Evolutionary conservation across 2,888 invertebrate species (phyloP).

Genomic region (Clitarchus hookeri): DNA sequence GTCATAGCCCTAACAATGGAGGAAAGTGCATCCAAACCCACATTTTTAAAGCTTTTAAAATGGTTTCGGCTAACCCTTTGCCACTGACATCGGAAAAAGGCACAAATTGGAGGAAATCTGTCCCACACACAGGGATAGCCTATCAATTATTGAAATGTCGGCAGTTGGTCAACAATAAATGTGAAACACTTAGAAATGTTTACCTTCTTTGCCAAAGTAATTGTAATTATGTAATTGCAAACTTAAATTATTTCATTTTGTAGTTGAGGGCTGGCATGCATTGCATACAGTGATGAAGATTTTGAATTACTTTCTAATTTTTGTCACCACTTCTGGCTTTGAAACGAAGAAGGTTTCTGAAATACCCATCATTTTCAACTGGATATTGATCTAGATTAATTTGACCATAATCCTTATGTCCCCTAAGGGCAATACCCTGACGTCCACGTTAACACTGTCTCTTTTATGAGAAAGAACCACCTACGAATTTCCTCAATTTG

Average conservation of each 20-base stretch:
- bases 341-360: constrained; percentile 47
- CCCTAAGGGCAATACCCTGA: constrained; percentile 46
- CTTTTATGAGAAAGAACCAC: constrained; percentile 10
- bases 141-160: constrained; percentile 47
- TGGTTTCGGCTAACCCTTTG: constrained; percentile 40
- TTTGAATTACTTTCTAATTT: constrained; percentile 42
- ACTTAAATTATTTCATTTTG: constrained; percentile 48
- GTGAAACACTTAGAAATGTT: constrained; percentile 46
- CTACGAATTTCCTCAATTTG: constrained; percentile 20
- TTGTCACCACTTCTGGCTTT: constrained; percentile 46
- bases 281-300: constrained; percentile 42
- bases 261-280: constrained; percentile 46
- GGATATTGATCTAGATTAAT: constrained; percentile 15
- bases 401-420: constrained; percentile 45
- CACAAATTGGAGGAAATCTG: constrained; percentile 46
- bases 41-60: constrained; percentile 39
- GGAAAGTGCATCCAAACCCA: constrained; percentile 42
- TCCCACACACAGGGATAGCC: constrained; percentile 46
- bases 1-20: constrained; percentile 46
- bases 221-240: constrained; percentile 43
- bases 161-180: constrained; percentile 48
- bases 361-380: constrained; percentile 47
- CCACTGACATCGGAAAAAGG: constrained; percentile 43
- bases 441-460: constrained; percentile 43
- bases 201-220: constrained; percentile 45